Conservation (phyloP, 2,797 vertebrate genomes). For the Pampus argenteus region DNA sequence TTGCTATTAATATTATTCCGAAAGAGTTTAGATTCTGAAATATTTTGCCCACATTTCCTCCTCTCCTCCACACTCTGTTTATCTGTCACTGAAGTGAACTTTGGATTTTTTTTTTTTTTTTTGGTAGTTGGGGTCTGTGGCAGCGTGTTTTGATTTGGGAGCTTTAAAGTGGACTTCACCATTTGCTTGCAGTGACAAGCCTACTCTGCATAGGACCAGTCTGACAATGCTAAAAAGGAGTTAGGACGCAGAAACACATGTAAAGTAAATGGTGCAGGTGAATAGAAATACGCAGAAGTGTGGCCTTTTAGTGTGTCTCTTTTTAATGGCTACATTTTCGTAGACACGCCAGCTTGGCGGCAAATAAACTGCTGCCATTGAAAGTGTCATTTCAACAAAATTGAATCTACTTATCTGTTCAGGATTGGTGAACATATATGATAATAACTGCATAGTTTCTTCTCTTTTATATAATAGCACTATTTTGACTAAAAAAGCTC, state of each 20-base stretch:
- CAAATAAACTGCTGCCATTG: conserved; percentile 35
- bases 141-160: conserved; percentile 14
- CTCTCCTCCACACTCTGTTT: conserved; percentile 28
- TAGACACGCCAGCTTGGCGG: conserved; percentile 48
- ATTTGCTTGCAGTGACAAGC: conserved; percentile 26
- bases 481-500: conserved; percentile 39
- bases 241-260: conserved; percentile 21
- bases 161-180: conserved; percentile 23
- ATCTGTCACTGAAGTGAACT: conserved; percentile 39
- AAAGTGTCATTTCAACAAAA: conserved; percentile 35
- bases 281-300: conserved; percentile 20
- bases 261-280: conserved; percentile 32
- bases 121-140: conserved; percentile 17
- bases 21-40: conserved; percentile 73
- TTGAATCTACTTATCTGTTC: conserved; percentile 22
- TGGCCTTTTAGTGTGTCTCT: conserved; percentile 32
- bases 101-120: conserved; percentile 36
- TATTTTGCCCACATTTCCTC: conserved; percentile 45
- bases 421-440: conserved; percentile 24
- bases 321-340: conserved; percentile 19
- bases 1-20: conserved; percentile 81
- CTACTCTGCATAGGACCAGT: conserved; percentile 2
- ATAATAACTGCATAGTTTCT: conserved; percentile 8
- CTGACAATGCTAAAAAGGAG: conserved; percentile 1
- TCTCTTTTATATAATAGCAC: conserved; percentile 24